A percentile compares a stretch with the other conserved stretches of the same genome.
These are phyloP conservation scores for Isaurus tuberculatus DNA, from an alignment of 92 coral and sea anemone species.

Conservation along the genomic window DNA sequence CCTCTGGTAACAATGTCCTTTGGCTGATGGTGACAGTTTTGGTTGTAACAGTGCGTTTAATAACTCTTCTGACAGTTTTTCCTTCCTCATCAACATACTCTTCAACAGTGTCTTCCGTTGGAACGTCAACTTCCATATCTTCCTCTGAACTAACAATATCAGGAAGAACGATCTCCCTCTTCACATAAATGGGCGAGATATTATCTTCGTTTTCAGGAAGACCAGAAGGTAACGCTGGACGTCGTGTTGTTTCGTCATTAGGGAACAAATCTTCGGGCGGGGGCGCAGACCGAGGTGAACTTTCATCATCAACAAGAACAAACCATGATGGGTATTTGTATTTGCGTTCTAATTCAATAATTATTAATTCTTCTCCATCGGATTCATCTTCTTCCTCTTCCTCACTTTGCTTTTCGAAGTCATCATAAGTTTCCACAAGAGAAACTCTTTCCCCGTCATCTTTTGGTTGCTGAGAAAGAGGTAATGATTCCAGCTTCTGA, in stretches of 20 bases:
- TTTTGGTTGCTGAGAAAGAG: slow-evolving; percentile 24
- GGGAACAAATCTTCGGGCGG: slow-evolving; percentile 17
- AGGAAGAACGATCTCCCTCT: neutral
- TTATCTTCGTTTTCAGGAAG: neutral
- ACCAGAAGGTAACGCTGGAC: neutral
- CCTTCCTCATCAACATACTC: too few relatives aligned
- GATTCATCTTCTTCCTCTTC: slow-evolving; percentile 10
- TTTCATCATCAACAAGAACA: slow-evolving; percentile 20
- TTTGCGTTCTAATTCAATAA: slow-evolving; percentile 19
- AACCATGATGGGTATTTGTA: slow-evolving; percentile 18
- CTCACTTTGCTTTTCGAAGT: neutral
- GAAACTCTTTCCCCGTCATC: neutral
- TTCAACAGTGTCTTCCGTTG: too few relatives aligned
- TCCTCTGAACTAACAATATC: neutral
- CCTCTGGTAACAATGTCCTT: too few relatives aligned
- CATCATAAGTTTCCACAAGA: neutral
- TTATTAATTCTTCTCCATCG: slow-evolving; percentile 9
- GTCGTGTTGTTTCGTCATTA: neutral
- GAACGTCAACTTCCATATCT: too few relatives aligned
- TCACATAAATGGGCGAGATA: neutral
- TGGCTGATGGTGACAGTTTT: too few relatives aligned
- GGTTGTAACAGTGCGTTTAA: too few relatives aligned
- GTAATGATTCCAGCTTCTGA: slow-evolving; percentile 54
- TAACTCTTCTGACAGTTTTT: too few relatives aligned
- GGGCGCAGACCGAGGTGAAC: neutral